These are phyloP conservation scores for Gonioctena quinquepunctata DNA, from an alignment of 1,140 invertebrate genomes.

Conservation along the genomic window DNA sequence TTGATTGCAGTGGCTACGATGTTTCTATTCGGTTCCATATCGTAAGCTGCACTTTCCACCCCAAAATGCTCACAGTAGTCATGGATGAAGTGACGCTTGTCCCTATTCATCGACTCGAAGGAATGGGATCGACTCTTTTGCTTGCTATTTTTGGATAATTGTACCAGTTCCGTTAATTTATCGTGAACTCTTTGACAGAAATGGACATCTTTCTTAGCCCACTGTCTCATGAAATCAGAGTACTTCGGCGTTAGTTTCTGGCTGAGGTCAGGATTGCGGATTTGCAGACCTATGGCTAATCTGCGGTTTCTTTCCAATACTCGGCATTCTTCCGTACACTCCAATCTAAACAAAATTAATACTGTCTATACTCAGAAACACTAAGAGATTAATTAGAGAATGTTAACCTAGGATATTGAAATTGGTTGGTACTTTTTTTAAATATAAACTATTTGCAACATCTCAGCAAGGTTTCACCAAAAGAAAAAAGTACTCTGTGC, in stretches of 20 bases:
- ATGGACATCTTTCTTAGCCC: slow-evolving; percentile 78
- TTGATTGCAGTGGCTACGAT: slow-evolving; percentile 84
- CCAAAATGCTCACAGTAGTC: slow-evolving; percentile 95
- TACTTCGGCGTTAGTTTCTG: slow-evolving; percentile 81
- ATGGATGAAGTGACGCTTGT: slow-evolving; percentile 88
- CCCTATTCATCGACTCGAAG: slow-evolving; percentile 90
- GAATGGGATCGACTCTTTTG: slow-evolving; percentile 69
- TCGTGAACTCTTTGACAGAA: slow-evolving; percentile 87
- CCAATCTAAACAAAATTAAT: slow-evolving; percentile 63
- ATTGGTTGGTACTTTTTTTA: too few species aligned
- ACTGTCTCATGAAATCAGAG: slow-evolving; percentile 84
- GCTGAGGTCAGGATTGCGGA: slow-evolving; percentile 84
- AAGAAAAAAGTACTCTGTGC: too few species aligned
- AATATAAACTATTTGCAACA: too few species aligned
- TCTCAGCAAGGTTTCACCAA: too few species aligned
- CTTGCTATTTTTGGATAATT: slow-evolving; percentile 80
- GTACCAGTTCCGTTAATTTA: slow-evolving; percentile 81
- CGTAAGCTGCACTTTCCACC: slow-evolving; percentile 89
- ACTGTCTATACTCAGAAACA: not conserved
- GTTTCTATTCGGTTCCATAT: slow-evolving; percentile 92
- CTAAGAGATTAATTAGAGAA: not conserved
- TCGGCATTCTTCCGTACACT: slow-evolving; percentile 92
- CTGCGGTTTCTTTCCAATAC: slow-evolving; percentile 83
- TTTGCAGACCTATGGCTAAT: slow-evolving; percentile 86
- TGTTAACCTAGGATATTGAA: too few species aligned